Evolutionary conservation across 2,113 vertebrate species (phyloP).

Genomic region (Cisticola juncidis): DNA sequence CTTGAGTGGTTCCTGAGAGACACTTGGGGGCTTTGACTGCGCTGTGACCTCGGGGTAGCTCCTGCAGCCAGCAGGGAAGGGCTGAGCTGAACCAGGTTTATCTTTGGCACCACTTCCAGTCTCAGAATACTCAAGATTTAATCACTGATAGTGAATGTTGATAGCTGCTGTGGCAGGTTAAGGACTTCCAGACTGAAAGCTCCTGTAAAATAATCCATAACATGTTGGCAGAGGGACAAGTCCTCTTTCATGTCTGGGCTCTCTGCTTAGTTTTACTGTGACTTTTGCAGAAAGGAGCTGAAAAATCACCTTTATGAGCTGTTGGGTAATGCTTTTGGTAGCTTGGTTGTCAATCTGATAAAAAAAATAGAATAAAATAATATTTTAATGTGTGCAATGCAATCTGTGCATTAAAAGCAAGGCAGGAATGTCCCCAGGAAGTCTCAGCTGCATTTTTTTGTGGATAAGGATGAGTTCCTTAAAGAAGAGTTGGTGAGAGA

Average conservation of each 20-base stretch:
- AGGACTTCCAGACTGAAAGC: constrained; percentile 3
- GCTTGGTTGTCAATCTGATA: neutral
- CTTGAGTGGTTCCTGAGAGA: neutral
- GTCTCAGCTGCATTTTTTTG: neutral
- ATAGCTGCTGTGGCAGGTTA: constrained; percentile 18
- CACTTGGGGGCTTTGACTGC: neutral
- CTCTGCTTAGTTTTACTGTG: neutral
- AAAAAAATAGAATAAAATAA: neutral
- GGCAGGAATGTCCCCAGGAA: neutral
- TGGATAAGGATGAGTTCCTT: neutral
- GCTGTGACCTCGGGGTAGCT: neutral
- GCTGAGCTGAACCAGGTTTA: neutral
- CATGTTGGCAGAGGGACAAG: neutral
- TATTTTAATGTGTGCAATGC: neutral
- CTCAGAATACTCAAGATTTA: constrained; percentile 4
- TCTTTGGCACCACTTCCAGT: constrained; percentile 4
- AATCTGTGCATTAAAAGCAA: neutral
- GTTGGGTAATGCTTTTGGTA: neutral
- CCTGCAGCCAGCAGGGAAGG: neutral
- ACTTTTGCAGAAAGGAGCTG: neutral
- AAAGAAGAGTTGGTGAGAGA: neutral
- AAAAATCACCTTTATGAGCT: neutral
- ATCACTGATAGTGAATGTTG: constrained; percentile 11
- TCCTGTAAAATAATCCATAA: neutral
- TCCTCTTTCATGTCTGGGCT: neutral